Conservation (phyloP, 2,888 invertebrate species). For the Lasioglossum vierecki region DNA sequence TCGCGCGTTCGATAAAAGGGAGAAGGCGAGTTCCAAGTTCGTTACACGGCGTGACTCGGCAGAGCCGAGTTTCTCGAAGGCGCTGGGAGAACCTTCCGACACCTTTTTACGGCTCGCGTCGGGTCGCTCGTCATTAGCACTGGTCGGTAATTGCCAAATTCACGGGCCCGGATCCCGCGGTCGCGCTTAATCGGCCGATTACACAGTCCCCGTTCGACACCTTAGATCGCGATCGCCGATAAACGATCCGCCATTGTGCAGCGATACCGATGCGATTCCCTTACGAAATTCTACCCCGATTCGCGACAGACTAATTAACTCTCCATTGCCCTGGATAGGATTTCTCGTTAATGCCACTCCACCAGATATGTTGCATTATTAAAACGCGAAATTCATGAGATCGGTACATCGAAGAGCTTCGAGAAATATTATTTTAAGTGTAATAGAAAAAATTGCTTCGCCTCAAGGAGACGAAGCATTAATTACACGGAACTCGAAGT, state of each 20-base stretch:
- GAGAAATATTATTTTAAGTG: neutral
- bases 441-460: neutral
- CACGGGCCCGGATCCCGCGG: slow-evolving; percentile 65
- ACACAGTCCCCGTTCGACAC: slow-evolving; percentile 42
- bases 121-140: slow-evolving; percentile 72
- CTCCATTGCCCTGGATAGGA: slow-evolving; percentile 18
- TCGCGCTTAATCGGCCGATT: slow-evolving; percentile 71
- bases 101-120: slow-evolving; percentile 53
- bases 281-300: slow-evolving; percentile 15
- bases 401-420: neutral
- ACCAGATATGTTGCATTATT: neutral
- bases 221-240: slow-evolving; percentile 58
- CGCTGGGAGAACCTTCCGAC: slow-evolving; percentile 45
- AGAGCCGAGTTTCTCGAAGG: slow-evolving; percentile 71
- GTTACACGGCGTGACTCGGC: slow-evolving; percentile 83
- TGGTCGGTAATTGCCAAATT: slow-evolving; percentile 74
- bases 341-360: neutral
- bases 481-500: neutral
- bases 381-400: neutral
- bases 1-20: slow-evolving; percentile 59
- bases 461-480: neutral
- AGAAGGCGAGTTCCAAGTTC: slow-evolving; percentile 73
- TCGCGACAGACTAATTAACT: slow-evolving; percentile 55
- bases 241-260: slow-evolving; percentile 47
- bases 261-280: slow-evolving; percentile 7